Evolutionary conservation across 2,888 invertebrate species (phyloP), one percentile per base, ranked within the genome.

Genomic region (Nomada flava): DNA sequence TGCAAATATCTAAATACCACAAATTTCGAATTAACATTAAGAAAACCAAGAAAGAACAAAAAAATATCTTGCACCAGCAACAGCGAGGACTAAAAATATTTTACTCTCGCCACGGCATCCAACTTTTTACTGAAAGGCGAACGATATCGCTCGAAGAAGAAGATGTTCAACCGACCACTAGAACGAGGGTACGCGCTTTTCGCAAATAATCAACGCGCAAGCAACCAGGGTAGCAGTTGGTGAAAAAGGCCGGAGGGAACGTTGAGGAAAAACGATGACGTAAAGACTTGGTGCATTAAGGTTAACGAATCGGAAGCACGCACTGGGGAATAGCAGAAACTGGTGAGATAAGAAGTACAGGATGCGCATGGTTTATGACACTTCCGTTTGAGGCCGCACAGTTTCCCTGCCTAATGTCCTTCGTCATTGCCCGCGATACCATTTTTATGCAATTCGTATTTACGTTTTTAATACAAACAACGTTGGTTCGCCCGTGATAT

Each of bases 231-330:
- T 47, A 70, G 42, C 29, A 23, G n/a, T 2, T 13, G 44, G 50
- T 50, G 42, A 52, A 44, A 20, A 52, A 44, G 47, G n/a, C 0
- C 13, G 42, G 26, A 36, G 23, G n/a, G 7, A 20, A 36, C 47
- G 18, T 7, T 36, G 68, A 50, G 42, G 67, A 79, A 76, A 81
- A 85, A 87, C 79, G 82, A 29, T 26, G 63, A 60, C 71, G 80
- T 82, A 86, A 88, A 89, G 86, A 88, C 84, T 82, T 62, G 72
- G 83, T 85, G 88, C 88, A 89, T 90, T 88, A 88, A 86, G 87
- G 87, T 87, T 90, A 90, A 90, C 85, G 90, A 90, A 90, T 87
- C 88, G 85, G 87, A 89, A 89, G 79, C 85, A 84, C 83, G 85
- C 88, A 89, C 82, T 59, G 73, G 71, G 62, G 76, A 90, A 85